phyloP scores from a whole-genome alignment of 2,888 invertebrate genomes.

The Leptinotarsa haldemani region DNA sequence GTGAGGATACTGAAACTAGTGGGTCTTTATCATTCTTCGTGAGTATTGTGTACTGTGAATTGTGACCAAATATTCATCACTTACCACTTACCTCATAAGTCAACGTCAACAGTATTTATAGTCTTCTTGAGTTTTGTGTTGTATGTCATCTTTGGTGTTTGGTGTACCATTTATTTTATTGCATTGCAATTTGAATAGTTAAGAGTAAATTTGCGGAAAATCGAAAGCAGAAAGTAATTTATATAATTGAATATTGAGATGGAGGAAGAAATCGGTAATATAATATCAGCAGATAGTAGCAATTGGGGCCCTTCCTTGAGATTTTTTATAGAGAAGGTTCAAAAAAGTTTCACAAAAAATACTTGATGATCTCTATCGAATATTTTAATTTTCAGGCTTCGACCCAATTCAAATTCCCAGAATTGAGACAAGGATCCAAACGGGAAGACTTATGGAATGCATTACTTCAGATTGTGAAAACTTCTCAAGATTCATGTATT shows the following conservation, averaged over 20 bases:
- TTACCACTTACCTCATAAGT: no score
- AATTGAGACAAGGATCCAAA: slow-evolving; percentile 62
- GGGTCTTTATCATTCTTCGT: no score
- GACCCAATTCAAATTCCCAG: slow-evolving; percentile 70
- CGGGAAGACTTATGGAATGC: slow-evolving; percentile 73
- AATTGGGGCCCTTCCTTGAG: slow-evolving; percentile 4
- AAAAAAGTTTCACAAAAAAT: not conserved
- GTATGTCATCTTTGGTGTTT: no score
- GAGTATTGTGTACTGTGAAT: no score
- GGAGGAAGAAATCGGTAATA: slow-evolving; percentile 6
- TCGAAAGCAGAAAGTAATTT: no score
- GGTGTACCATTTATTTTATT: no score
- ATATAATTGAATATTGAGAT: not conserved
- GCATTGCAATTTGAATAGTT: no score
- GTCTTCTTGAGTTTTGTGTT: no score
- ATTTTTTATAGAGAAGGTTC: slow-evolving; percentile 20
- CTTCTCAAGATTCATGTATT: slow-evolving; percentile 63
- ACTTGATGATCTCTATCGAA: not conserved
- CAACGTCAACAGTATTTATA: no score
- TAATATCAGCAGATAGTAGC: slow-evolving; percentile 20
- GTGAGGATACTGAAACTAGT: no score
- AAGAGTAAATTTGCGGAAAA: no score
- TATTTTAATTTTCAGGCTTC: slow-evolving; percentile 65
- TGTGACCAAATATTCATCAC: no score
- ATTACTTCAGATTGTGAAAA: slow-evolving; percentile 71